A percentile compares a stretch with the other conserved stretches of the same genome.
These are phyloP conservation scores for Psittacula derbiana DNA, from an alignment of 2,797 vertebrate species.

Conservation along the genomic window DNA sequence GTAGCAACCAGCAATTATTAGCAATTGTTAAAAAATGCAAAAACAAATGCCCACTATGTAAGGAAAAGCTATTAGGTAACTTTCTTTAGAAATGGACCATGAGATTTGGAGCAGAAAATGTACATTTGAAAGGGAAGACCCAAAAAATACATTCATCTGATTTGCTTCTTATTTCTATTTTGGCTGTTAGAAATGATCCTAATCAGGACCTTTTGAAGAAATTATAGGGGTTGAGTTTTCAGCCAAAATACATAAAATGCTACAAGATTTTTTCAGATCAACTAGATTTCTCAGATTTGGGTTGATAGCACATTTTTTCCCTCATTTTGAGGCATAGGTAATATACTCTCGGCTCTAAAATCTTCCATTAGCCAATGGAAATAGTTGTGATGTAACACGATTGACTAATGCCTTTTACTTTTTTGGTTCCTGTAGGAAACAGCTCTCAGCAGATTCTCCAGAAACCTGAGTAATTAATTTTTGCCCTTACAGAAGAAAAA, in stretches of 20 bases:
- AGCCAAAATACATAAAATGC: background rate
- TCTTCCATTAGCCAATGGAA: background rate
- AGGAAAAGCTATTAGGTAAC: background rate
- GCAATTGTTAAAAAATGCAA: background rate
- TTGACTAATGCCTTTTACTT: background rate
- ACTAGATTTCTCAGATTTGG: background rate
- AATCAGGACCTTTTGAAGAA: background rate
- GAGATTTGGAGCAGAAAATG: background rate
- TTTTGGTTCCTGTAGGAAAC: background rate
- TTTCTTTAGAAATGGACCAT: background rate
- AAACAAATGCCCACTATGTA: background rate
- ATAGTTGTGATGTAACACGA: background rate
- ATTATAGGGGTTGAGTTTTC: background rate
- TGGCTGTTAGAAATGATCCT: background rate
- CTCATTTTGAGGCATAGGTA: background rate
- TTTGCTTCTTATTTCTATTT: background rate
- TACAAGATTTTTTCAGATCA: background rate
- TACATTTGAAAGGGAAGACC: background rate
- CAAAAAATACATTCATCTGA: background rate
- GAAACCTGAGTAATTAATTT: conserved; percentile 5
- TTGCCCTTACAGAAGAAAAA: background rate
- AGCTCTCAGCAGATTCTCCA: background rate
- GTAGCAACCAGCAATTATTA: background rate
- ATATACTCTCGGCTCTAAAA: background rate
- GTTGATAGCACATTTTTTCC: background rate